Percentiles rank a stretch among this genome's conserved stretches.
Evolutionary conservation across 2,797 vertebrate species (phyloP).

Genomic region (Coreius guichenoti): DNA sequence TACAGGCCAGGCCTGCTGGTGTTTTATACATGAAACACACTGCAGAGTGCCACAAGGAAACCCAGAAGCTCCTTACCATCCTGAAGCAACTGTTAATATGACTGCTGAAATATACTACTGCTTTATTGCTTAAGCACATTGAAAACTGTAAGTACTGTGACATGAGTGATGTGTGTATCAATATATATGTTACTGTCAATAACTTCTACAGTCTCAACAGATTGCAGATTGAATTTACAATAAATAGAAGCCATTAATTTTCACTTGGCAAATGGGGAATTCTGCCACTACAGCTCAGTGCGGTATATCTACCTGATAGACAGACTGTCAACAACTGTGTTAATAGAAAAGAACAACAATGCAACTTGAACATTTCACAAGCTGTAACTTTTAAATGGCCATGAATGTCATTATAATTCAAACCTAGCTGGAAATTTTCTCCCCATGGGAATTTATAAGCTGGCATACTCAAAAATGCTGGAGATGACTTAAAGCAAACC

Average conservation of each 20-base stretch:
- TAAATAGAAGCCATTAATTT: constrained; percentile 37
- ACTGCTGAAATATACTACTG: background rate
- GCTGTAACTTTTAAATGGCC: constrained; percentile 20
- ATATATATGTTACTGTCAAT: constrained; percentile 42
- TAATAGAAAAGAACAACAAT: constrained; percentile 24
- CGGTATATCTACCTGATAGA: background rate
- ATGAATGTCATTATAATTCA: constrained; percentile 13
- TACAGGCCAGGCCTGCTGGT: constrained; percentile 18
- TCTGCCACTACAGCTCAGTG: background rate
- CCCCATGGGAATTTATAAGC: background rate
- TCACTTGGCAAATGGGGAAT: constrained; percentile 31
- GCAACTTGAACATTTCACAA: constrained; percentile 9
- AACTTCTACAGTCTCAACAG: constrained; percentile 13
- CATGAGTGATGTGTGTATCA: constrained; percentile 28
- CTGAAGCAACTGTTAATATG: background rate
- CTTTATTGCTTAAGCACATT: constrained; percentile 11
- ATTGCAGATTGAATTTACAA: constrained; percentile 45
- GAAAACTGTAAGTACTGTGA: constrained; percentile 9
- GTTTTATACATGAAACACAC: constrained; percentile 33
- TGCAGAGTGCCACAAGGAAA: constrained; percentile 12
- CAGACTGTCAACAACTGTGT: background rate
- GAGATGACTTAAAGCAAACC: constrained; percentile 7
- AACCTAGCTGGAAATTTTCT: constrained; percentile 15
- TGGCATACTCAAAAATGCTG: background rate
- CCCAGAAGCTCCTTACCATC: constrained; percentile 5